Base-by-base conservation (phyloP, 2,113 vertebrate genomes). In the Coregonus clupeaformis region DNA sequence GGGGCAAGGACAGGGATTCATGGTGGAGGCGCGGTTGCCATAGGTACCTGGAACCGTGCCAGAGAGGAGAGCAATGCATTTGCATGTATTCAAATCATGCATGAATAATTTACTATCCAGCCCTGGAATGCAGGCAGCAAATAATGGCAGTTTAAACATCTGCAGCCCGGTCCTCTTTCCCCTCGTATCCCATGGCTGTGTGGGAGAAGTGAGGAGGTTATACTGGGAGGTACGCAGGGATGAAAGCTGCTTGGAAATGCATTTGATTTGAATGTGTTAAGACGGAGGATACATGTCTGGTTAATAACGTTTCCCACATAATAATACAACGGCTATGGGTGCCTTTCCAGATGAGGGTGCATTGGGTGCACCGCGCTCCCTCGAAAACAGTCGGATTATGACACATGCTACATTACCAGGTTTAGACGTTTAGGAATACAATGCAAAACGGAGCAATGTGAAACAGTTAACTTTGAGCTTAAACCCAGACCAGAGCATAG, bases 21-120 rank as follows among this genome's bases (percentile, higher is more conserved):
- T 86, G 87, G 77, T 83, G 80, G 90, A 93, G 87, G 90, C 79
- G 82, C 84, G 63, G 92, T 94, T 93, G 92, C 92, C 89, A 93
- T 93, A 90, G 92, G 91, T 92, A 93, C 91, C 90, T 92, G 89
- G 89, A 89, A 87, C 72, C 65, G 78, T 90, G 90, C 92, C 91
- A 91, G 75, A 76, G 83, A 82, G 72, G 80, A 80, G 82, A 86
- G 87, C 36, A 66, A 81, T 66, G 80, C 70, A 92, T 94, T 93
- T 94, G 91, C 92, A 92, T 94, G 91, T 93, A 94, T 93, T 93
- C 90, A 94, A 93, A 94, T 94, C 85, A 87, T 1, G 82, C 89
- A 91, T 92, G 91, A 92, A 92, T 93, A 91, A 94, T 93, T 93
- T 88, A 91, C 89, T 87, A 80, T 84, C 78, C 76, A 87, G 86